Evolutionary conservation across 2,888 invertebrate genomes (phyloP), one percentile per base, ranked within the genome.

Genomic region (Eueremaeus valkanovi): DNA sequence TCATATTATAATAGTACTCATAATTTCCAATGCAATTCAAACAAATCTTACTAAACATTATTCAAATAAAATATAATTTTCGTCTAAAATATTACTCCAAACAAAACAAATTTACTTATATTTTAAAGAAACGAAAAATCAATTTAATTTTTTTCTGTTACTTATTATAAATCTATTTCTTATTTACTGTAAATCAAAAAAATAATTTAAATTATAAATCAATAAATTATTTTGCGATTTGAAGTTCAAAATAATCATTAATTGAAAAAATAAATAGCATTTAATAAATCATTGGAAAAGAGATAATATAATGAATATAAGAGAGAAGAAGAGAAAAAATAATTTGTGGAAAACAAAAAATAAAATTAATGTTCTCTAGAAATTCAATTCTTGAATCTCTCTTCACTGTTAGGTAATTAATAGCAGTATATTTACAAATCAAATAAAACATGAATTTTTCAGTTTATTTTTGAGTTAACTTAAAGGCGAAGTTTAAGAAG

Each of bases 221-320:
- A 29, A 58, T 58, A 58, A 58, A 58, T 58, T 58, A 27, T 29
- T 55, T 21, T 8, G 3, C 3, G 29, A 58, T 6, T 29, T 8
- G 13, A 58, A 27, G 58, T 58, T 58, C 31, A 58, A 58, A 58
- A 58, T 58, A 58, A 29, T 58, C 58, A 58, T 58, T 58, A 58
- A 29, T 24, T 27, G 58, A 58, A 58, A 58, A 24, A 58, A 58
- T 58, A 58, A 58, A 58, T 58, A 9, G 58, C 27, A 29, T 58
- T 27, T 9, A 58, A 58, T 58, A 58, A 58, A 58, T 58, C 58
- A 58, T 58, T 58, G 18, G 21, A n/a, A n/a, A n/a, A n/a, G n/a
- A n/a, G n/a, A n/a, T n/a, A n/a, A n/a, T n/a, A n/a, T n/a, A n/a
- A n/a, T n/a, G n/a, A n/a, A n/a, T n/a, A n/a, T n/a, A n/a, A n/a